Evolutionary conservation across 2,113 vertebrate species (phyloP), one percentile per base, ranked within the genome.

Genomic region (Gulo gulo): DNA sequence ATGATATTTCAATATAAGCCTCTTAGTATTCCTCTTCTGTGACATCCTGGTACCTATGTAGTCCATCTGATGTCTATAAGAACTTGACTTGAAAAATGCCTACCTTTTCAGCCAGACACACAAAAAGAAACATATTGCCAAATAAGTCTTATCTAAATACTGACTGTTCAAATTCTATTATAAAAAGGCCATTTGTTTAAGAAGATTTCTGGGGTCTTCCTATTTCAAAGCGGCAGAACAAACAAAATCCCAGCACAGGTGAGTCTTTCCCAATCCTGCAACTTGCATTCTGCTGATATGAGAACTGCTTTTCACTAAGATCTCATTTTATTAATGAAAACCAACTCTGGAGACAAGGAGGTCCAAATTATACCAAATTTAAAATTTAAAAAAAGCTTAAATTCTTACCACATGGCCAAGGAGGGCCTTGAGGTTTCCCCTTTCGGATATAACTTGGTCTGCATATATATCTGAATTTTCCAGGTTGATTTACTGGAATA

Each of bases 351-450:
- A 84, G 63, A 92, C 21, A 69, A 81, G 47, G 57, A 82, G 23
- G 52, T 80, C 7, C 55, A 96, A 86, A 67, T 89, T 36, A 92
- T 11, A 91, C 16, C 59, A 34, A n/a, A 71, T 69, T 47, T 76
- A 76, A 47, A 76, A 29, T 76, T 67, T 4, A 11, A 42, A 76
- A 92, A 79, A 42, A 73, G 83, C 15, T 83, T 88, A 78, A 36
- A 23, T 63, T 97, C 98, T 98, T 98, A 99, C 99, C 98, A 45
- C 0, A 84, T 21, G 85, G 89, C 31, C 55, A 71, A 78, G 97
- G 97, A 87, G 97, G 97, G 85, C 88, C 83, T 86, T 67, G 82
- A 87, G 0, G 1, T 14, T 45, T 73, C 61, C n/a, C 92, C 86
- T 95, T 96, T n/a, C 65, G 96, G 55, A 69, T 34, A 71, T 83